These are phyloP conservation scores for Tetragonula carbonaria DNA, from an alignment of 2,888 invertebrate species.

Conservation along the genomic window DNA sequence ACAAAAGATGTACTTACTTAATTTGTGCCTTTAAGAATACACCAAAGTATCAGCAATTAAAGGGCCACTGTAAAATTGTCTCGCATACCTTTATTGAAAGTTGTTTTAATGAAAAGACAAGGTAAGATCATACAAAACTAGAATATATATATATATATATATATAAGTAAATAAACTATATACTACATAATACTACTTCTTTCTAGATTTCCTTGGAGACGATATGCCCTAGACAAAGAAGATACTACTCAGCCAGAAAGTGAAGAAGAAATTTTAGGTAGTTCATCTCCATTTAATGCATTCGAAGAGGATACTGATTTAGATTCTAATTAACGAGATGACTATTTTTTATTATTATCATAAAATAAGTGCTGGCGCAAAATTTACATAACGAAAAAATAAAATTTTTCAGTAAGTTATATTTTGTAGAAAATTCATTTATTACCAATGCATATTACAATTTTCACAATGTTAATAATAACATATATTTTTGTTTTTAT, in stretches of 20 bases:
- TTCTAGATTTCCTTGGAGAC: conserved; percentile 81
- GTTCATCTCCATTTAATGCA: conserved; percentile 63
- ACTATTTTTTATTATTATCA: not conserved
- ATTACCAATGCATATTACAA: not conserved
- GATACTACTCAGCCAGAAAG: conserved; percentile 77
- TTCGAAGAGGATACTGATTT: conserved; percentile 78
- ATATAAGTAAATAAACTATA: not conserved
- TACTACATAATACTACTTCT: not conserved
- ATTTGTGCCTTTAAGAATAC: conserved; percentile 82
- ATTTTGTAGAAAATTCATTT: not conserved
- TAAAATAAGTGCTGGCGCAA: not conserved
- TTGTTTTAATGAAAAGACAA: conserved; percentile 77
- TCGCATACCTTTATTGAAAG: conserved; percentile 79
- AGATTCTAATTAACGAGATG: conserved; percentile 65
- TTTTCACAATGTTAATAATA: not conserved
- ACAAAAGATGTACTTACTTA: conserved; percentile 79
- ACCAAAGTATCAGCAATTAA: conserved; percentile 79
- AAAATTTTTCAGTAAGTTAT: not conserved
- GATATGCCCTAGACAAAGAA: conserved; percentile 76
- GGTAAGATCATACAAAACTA: conserved; percentile 65
- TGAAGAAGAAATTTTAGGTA: conserved; percentile 79
- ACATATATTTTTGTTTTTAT: not conserved
- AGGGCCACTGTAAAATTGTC: conserved; percentile 78
- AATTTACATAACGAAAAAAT: conserved; percentile 22
- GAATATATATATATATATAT: not conserved